Base-by-base conservation (phyloP, 2,888 invertebrate species). In the Brachyopa scutellaris region DNA sequence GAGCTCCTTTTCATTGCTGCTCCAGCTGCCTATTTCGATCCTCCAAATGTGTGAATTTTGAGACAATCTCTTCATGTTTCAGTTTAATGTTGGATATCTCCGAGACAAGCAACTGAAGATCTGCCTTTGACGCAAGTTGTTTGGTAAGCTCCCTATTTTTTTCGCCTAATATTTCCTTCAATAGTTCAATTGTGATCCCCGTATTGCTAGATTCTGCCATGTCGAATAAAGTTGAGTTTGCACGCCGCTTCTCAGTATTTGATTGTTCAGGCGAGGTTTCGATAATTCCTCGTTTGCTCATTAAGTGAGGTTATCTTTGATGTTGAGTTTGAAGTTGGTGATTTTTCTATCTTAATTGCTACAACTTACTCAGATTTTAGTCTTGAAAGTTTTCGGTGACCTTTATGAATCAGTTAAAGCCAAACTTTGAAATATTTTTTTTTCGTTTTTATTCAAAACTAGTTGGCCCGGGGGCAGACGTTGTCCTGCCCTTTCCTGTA, bases 341-440 rank as follows among this genome's bases (percentile, higher is more conserved):
- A 5, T 15, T 26, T 26, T 29, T 51, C 9, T 51, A 36, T 51
- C 51, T 51, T 31, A 51, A 31, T 51, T 31, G 9, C 31, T 51
- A 31, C 51, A 26, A 49, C 49, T 51, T 51, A 51, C 51, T 51
- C 51, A 51, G 31, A 13, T 4, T 51, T 31, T 51, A 51, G 26
- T 51, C 29, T 17, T 31, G 36, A 36, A 5, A 47, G 19, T 47
- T 26, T 2, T 26, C 9, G 6, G 6, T 21, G 23, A 11, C 4
- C n/a, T 26, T 47, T 47, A 21, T 23, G 4, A 2, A 11, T 13
- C 47, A 5, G 11, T 6, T 47, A n/a, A 23, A 47, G 47, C 26
- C 19, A 26, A 3, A 47, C 1, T 47, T 47, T 26, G n/a, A 47
- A 19, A 36, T 47, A 26, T 47, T 19, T 11, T 3, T 1, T 5